Evolutionary conservation across 1,140 invertebrate genomes (phyloP).

Genomic region (Drosophila bipectinata): DNA sequence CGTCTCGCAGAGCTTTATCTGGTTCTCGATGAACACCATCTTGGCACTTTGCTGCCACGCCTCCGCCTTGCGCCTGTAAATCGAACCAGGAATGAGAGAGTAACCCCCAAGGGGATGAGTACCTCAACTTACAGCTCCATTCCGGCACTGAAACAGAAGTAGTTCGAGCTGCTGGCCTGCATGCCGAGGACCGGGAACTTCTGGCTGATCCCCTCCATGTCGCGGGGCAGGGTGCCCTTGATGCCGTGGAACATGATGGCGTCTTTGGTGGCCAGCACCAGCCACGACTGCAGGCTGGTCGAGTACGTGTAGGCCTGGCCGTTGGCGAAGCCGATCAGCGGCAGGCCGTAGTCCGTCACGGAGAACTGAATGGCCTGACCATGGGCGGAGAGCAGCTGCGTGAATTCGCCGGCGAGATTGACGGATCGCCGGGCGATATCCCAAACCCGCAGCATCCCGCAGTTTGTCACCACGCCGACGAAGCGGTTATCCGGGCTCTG

Average conservation of each 20-base stretch:
- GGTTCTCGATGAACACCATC: constrained; percentile 79
- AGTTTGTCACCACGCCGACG: constrained; percentile 77
- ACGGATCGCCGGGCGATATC: constrained; percentile 49
- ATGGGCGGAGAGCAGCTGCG: constrained; percentile 65
- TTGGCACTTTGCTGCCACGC: constrained; percentile 78
- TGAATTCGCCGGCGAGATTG: constrained; percentile 58
- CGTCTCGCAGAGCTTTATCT: constrained; percentile 77
- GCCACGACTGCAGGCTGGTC: constrained; percentile 69
- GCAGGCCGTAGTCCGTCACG: constrained; percentile 79
- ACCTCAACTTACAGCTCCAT: constrained; percentile 70
- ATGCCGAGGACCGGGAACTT: constrained; percentile 74
- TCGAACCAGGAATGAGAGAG: too few relatives aligned
- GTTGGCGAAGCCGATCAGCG: constrained; percentile 69
- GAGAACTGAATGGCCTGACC: constrained; percentile 63
- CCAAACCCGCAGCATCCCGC: constrained; percentile 76
- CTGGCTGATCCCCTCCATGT: constrained; percentile 64
- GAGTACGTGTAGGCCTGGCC: constrained; percentile 79
- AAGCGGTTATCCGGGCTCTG: constrained; percentile 68
- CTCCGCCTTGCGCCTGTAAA: constrained; percentile 54
- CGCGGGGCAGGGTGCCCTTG: constrained; percentile 66
- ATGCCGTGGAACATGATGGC: constrained; percentile 77
- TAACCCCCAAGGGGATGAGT: neutral
- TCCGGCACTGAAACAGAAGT: constrained; percentile 51
- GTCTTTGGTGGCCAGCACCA: constrained; percentile 77
- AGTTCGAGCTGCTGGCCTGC: constrained; percentile 71